Conservation (phyloP, 1,140 invertebrate species). For the Oscheius sp. region DNA sequence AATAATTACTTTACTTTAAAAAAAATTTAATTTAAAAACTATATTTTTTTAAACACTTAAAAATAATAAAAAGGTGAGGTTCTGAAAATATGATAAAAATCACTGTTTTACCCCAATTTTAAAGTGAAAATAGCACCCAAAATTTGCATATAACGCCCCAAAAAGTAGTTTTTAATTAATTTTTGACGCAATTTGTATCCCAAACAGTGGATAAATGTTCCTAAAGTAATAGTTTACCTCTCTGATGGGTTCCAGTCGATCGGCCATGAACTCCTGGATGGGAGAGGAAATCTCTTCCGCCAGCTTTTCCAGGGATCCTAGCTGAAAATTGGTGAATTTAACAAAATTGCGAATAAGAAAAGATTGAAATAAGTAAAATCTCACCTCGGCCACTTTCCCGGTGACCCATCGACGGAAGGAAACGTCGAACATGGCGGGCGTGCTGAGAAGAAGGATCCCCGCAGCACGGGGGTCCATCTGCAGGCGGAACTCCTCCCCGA, state of each 20-base stretch:
- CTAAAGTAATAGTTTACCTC: slow-evolving; percentile 26
- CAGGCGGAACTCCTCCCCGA: slow-evolving; percentile 28
- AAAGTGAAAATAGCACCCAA: no score
- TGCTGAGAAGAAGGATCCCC: slow-evolving; percentile 39
- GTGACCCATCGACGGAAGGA: slow-evolving; percentile 42
- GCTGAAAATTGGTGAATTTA: slow-evolving; percentile 10
- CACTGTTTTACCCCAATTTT: no score
- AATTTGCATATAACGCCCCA: no score
- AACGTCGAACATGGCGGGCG: slow-evolving; percentile 47
- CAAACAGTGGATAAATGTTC: no score
- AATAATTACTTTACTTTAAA: no score
- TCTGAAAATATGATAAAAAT: no score
- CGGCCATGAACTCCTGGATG: slow-evolving; percentile 38
- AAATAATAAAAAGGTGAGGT: no score
- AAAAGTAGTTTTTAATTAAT: no score
- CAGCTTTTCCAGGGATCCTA: slow-evolving; percentile 29
- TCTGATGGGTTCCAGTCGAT: slow-evolving; percentile 16
- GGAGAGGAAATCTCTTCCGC: slow-evolving; percentile 31
- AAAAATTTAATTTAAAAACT: no score
- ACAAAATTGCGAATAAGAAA: background rate
- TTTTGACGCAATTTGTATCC: no score
- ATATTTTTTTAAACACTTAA: no score
- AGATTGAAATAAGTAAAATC: background rate
- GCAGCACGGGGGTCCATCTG: slow-evolving; percentile 15
- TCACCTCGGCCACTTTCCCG: slow-evolving; percentile 17